These are phyloP conservation scores for Archips xylosteana DNA, from an alignment of 2,888 invertebrate genomes.

Conservation along the genomic window DNA sequence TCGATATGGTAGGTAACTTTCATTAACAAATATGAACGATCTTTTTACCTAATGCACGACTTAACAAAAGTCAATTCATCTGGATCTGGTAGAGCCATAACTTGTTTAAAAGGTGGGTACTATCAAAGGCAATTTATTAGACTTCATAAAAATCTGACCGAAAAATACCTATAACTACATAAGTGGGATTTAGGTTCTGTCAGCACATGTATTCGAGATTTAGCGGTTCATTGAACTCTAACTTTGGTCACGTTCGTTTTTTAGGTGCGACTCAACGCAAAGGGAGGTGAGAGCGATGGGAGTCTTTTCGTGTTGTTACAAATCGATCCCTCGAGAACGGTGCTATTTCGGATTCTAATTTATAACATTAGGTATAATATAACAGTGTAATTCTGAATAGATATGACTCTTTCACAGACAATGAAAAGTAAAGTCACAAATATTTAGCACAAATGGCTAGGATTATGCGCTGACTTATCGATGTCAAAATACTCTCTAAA, in stretches of 20 bases:
- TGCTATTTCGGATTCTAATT: slow-evolving; percentile 13
- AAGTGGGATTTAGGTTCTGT: slow-evolving; percentile 19
- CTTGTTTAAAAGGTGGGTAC: background rate
- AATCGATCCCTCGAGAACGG: slow-evolving; percentile 35
- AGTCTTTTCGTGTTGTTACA: slow-evolving; percentile 15
- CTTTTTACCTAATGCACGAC: background rate
- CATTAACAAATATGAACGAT: background rate
- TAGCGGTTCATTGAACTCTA: slow-evolving; percentile 26
- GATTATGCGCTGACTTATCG: too few species aligned
- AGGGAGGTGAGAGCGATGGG: slow-evolving; percentile 18
- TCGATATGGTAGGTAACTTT: background rate
- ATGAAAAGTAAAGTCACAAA: too few species aligned
- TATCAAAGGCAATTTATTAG: background rate
- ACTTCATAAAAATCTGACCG: background rate
- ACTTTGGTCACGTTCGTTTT: slow-evolving; percentile 24
- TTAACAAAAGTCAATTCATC: background rate
- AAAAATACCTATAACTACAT: slow-evolving; percentile 23
- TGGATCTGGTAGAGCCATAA: background rate
- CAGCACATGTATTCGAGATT: slow-evolving; percentile 29
- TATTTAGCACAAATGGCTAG: too few species aligned
- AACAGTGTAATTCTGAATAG: background rate
- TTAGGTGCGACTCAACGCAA: slow-evolving; percentile 23
- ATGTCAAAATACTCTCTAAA: too few species aligned
- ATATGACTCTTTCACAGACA: background rate
- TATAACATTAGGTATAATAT: too few species aligned